phyloP scores from a whole-genome alignment of 2,797 vertebrate genomes.

The Tamandua tetradactyla region DNA sequence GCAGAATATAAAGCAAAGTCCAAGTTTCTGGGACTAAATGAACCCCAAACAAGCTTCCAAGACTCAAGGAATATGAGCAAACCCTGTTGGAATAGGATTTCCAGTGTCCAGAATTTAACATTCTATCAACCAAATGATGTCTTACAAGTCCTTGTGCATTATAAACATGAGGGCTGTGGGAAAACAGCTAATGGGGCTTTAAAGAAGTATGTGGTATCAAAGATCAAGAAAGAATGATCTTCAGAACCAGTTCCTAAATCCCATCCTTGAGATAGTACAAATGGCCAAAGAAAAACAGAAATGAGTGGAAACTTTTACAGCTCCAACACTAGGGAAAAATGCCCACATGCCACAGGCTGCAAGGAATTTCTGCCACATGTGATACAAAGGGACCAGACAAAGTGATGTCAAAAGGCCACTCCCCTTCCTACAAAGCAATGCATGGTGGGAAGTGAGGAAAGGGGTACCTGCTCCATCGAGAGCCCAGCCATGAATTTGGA shows the following conservation, averaged over 20 bases:
- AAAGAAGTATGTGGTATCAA: not conserved
- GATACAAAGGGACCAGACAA: not conserved
- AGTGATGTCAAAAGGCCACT: not conserved
- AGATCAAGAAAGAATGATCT: not conserved
- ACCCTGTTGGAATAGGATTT: no score
- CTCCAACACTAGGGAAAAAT: not conserved
- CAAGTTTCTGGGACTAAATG: not conserved
- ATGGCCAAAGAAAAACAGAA: not conserved
- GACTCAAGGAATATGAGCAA: not conserved
- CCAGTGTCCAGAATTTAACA: not conserved
- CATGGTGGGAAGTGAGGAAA: not conserved
- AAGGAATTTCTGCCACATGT: not conserved
- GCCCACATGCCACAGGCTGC: not conserved
- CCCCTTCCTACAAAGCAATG: no score
- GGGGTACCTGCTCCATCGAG: not conserved
- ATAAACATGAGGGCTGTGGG: not conserved
- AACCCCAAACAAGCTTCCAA: not conserved
- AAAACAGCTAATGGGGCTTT: not conserved
- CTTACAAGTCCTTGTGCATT: not conserved
- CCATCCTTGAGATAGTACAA: not conserved
- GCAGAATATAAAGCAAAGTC: conserved; percentile 15
- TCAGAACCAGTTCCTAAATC: not conserved
- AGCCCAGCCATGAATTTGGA: no score
- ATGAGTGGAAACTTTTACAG: not conserved
- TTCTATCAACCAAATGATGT: not conserved